Evolutionary conservation across 2,797 vertebrate genomes (phyloP), one percentile per base, ranked within the genome.

Genomic region (Odontamblyopus lacepedii): DNA sequence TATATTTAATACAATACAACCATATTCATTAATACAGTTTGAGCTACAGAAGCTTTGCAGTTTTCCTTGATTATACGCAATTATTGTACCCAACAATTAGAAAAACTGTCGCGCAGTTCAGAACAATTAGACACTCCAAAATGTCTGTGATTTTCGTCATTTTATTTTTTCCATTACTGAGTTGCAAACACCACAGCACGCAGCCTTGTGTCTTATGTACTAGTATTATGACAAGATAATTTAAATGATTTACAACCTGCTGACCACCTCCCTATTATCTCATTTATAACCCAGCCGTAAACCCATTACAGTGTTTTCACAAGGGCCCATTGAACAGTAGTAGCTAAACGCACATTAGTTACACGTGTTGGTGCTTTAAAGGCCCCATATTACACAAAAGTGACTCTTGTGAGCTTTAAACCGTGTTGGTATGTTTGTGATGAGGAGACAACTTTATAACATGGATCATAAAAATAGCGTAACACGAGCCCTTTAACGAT

Each of bases 271-370:
- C 15, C 7, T 26, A 66, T 29, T 66, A 29, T 29, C 63, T 26
- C 44, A 66, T 66, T 51, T 50, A 63, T 44, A 63, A 35, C 59
- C 59, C 8, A 64, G 6, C 38, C 63, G 27, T 48, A 64, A 23
- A 64, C 63, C n/a, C 44, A 26, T 64, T 44, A 64, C n/a, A 35
- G 2, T 23, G 35, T 27, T 50, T 66, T 66, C 38, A 48, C 11
- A 27, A 66, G 44, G 63, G 7, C 4, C 44, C 6, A 11, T 29
- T 29, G 23, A 50, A 11, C 15, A 66, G 7, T 2, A 16, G 44
- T 5, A 30, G 29, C 65, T 82, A 64, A 69, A 18, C 81, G 77
- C 35, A 78, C 75, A 29, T 87, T 75, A 85, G 74, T 56, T 55
- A 72, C 30, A 27, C 59, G 62, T 56, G 64, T 75, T 80, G 71